Evolutionary conservation across 92 coral and sea anemone species (phyloP).

Genomic region (Parazoanthus darwini): DNA sequence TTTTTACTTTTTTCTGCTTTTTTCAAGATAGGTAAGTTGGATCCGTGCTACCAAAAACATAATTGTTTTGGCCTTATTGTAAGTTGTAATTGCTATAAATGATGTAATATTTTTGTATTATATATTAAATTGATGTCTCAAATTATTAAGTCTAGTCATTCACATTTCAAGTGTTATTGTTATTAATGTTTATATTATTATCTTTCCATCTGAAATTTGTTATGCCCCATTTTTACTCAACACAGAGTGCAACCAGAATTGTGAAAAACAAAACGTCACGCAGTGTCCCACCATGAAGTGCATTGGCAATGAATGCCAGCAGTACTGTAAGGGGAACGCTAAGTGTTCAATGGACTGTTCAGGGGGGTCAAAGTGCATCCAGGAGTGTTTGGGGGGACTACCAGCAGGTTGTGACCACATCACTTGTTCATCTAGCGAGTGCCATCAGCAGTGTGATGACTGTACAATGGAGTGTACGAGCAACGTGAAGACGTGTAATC

Average conservation of each 20-base stretch:
- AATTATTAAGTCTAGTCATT: no score
- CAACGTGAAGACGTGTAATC: not conserved
- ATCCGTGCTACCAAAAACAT: no score
- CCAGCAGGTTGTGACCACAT: slow-evolving; percentile 20
- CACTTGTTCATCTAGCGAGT: slow-evolving; percentile 17
- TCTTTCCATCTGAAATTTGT: no score
- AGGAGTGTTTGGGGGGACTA: not conserved
- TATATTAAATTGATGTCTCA: no score
- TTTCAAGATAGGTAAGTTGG: no score
- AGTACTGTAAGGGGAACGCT: not conserved
- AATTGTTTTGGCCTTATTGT: no score
- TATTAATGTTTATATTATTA: no score
- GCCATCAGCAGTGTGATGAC: not conserved
- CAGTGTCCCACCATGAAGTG: slow-evolving; percentile 21
- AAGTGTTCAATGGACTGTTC: slow-evolving; percentile 31
- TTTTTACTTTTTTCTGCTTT: no score
- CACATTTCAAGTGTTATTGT: no score
- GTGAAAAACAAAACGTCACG: not conserved
- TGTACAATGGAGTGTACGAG: slow-evolving; percentile 30
- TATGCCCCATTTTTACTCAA: not conserved
- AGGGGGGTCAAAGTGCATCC: slow-evolving; percentile 10
- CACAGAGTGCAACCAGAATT: slow-evolving; percentile 14
- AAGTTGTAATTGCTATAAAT: no score
- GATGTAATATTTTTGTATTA: no score
- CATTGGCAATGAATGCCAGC: slow-evolving; percentile 2